Conservation (phyloP, 2,797 vertebrate species). For the Gambelia wislizenii region DNA sequence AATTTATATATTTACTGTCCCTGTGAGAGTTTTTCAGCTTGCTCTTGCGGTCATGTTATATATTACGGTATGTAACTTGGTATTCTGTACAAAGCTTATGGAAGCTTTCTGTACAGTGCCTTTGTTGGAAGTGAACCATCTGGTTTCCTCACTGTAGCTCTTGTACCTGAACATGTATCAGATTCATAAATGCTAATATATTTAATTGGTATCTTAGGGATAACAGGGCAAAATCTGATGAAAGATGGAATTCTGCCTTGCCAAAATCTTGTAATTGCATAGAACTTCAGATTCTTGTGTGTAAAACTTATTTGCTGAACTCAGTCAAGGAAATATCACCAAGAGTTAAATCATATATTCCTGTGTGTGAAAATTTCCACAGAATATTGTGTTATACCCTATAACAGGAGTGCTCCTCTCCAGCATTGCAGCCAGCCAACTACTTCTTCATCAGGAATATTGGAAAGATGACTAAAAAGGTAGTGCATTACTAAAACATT, state of each 20-base stretch:
- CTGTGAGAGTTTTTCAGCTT: background rate
- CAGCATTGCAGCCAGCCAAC: background rate
- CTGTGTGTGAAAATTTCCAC: background rate
- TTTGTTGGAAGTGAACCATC: conserved; percentile 34
- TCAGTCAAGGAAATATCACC: background rate
- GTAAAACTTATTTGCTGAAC: background rate
- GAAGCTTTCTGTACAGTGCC: background rate
- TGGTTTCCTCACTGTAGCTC: conserved; percentile 27
- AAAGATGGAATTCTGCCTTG: background rate
- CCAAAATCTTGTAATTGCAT: background rate
- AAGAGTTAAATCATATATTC: background rate
- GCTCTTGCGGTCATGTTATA: background rate
- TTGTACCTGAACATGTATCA: background rate
- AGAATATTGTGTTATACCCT: background rate
- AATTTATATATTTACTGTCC: background rate
- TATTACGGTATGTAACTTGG: conserved; percentile 42
- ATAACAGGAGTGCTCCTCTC: background rate
- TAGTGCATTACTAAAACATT: too few relatives aligned
- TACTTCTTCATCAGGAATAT: background rate
- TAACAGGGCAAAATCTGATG: background rate
- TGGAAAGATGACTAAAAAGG: background rate
- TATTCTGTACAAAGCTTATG: background rate
- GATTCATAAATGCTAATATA: background rate
- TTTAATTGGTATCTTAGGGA: background rate
- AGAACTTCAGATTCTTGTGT: background rate